These are phyloP conservation scores for Haliaeetus leucogaster DNA, from an alignment of 2,113 vertebrate species.

Conservation along the genomic window DNA sequence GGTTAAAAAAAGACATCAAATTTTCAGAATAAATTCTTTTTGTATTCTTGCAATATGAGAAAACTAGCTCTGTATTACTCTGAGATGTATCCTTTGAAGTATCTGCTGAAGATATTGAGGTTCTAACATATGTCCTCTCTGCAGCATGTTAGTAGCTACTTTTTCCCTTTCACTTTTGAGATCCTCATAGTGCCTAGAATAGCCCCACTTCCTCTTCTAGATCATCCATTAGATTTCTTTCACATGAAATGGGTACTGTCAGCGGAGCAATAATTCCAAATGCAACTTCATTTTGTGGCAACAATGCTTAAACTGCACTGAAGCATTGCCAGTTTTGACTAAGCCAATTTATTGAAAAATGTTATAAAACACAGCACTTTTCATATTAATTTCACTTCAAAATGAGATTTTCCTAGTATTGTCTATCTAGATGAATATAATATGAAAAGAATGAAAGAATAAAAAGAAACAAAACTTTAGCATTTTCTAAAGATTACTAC, in stretches of 20 bases:
- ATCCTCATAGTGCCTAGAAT: background rate
- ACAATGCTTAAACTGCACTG: background rate
- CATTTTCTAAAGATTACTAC: background rate
- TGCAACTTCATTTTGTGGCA: rapidly evolving
- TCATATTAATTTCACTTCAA: background rate
- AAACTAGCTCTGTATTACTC: background rate
- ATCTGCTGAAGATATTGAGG: background rate
- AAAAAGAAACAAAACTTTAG: background rate
- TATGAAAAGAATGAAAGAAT: background rate
- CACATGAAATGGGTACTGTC: background rate
- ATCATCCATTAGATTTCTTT: background rate
- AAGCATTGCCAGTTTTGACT: background rate
- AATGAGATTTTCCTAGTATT: background rate
- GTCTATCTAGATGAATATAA: background rate
- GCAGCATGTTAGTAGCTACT: background rate
- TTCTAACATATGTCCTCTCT: background rate
- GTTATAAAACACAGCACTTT: background rate
- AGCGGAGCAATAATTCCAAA: background rate
- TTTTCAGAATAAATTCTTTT: background rate
- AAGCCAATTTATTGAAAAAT: background rate
- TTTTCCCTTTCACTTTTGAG: background rate
- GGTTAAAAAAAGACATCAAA: background rate
- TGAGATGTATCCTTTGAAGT: background rate
- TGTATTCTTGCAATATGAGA: background rate
- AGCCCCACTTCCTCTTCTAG: background rate